Evolutionary conservation across 2,113 vertebrate species (phyloP), one percentile per base, ranked within the genome.

Genomic region (Corythoichthys haematopterus): DNA sequence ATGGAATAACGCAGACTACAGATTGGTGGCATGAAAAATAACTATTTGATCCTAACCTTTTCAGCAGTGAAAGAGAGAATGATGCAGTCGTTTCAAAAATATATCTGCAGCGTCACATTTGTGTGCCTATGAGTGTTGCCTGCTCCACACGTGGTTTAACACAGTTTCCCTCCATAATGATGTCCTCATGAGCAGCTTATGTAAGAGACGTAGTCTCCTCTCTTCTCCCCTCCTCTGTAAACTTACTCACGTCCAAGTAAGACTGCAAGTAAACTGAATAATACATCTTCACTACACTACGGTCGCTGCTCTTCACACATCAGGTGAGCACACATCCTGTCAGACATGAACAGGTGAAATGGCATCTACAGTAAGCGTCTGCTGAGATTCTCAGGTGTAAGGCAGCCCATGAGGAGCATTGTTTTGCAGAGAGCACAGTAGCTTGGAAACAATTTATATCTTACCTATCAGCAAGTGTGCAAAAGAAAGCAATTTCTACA

Each of bases 251-350:
- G 85, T 91, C 88, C 79, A 82, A 84, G 80, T 77, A 70, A 76
- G 86, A 87, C 81, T 79, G 85, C 88, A 87, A 87, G 83, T 80
- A 87, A 91, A 85, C 86, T 85, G 87, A 93, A 92, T 91, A 91
- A 92, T 88, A 88, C 81, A 91, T 93, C 82, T 89, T 81, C 85
- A 83, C 83, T 87, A 16, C 50, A 51, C 6, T 8, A 43, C 9
- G 16, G 52, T 10, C 1, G 8, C 20, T 3, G 52, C n/a, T 28
- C 52, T 55, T 55, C n/a, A 33, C 52, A 10, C n/a, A 55, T 55
- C 20, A 10, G 52, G 10, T n/a, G 1, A 55, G n/a, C 10, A n/a
- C 20, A 55, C 20, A 20, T 55, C 52, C 20, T 9, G 62, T 63
- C 66, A 56, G 4, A 67, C 55, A 64, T 78, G 80, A 74, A 80